Conservation (phyloP, 1,140 invertebrate species). For the Chymomyza costata region DNA sequence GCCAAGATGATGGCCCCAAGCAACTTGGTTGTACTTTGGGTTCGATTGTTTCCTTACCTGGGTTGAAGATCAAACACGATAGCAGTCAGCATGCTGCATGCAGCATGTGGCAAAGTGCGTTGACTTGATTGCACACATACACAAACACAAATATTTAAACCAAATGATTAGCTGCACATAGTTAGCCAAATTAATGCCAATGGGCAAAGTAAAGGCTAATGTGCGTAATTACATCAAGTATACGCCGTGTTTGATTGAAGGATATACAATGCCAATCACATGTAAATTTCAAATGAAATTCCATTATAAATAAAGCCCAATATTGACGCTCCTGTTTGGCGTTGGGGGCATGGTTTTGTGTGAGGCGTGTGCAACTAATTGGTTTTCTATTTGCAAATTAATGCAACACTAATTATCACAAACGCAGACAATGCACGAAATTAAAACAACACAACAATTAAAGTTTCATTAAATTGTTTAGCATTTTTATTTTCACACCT, state of each 20-base stretch:
- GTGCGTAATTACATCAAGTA: conserved; percentile 37
- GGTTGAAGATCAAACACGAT: too few relatives aligned
- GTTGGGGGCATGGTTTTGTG: background rate
- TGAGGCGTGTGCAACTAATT: conserved; percentile 54
- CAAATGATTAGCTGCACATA: too few relatives aligned
- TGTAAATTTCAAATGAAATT: conserved; percentile 59
- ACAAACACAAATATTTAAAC: too few relatives aligned
- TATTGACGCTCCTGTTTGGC: background rate
- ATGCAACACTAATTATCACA: conserved; percentile 62
- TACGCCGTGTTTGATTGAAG: conserved; percentile 57
- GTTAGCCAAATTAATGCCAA: too few relatives aligned
- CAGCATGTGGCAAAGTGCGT: too few relatives aligned
- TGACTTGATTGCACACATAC: too few relatives aligned
- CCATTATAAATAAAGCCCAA: background rate
- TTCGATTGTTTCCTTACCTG: background rate
- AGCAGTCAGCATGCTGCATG: too few relatives aligned
- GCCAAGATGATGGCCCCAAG: too few relatives aligned
- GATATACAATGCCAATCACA: conserved; percentile 29
- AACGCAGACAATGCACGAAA: conserved; percentile 57
- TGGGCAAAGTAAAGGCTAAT: conserved; percentile 1
- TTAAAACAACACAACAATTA: conserved; percentile 56
- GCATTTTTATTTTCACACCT: conserved; percentile 31
- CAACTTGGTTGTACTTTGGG: too few relatives aligned
- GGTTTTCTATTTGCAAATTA: conserved; percentile 61
- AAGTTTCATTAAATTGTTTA: conserved; percentile 41